Conservation (phyloP, 2,888 invertebrate genomes). For the Hypomecis punctinalis region DNA sequence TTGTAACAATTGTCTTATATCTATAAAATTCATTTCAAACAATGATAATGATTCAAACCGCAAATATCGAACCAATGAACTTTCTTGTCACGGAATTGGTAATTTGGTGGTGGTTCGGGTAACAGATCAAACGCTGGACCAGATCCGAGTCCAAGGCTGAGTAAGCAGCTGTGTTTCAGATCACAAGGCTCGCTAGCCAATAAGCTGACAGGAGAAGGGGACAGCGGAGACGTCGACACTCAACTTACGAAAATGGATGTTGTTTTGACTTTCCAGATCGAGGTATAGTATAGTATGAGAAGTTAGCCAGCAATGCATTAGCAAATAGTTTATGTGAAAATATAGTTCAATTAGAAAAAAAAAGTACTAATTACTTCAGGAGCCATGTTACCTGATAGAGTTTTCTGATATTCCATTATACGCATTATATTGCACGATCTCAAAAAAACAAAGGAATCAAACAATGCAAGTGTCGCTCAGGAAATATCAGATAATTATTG, state of each 20-base stretch:
- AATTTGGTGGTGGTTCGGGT: conserved; percentile 61
- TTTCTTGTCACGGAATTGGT: conserved; percentile 1
- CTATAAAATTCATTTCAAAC: not conserved
- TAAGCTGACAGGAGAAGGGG: conserved; percentile 97
- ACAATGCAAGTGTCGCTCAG: too few species aligned
- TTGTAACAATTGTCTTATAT: too few species aligned
- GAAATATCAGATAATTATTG: too few species aligned
- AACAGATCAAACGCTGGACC: conserved; percentile 81
- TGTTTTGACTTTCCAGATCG: conserved; percentile 97
- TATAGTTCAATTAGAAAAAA: too few species aligned
- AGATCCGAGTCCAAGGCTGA: conserved; percentile 85
- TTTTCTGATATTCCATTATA: too few species aligned
- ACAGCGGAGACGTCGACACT: conserved; percentile 97
- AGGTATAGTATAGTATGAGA: conserved; percentile 85
- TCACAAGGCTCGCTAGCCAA: conserved; percentile 95
- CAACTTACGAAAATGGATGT: conserved; percentile 99
- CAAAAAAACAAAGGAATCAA: too few species aligned
- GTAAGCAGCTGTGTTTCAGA: conserved; percentile 88
- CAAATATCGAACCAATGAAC: not conserved
- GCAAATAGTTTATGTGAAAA: not conserved
- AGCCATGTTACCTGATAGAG: too few species aligned
- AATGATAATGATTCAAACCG: conserved; percentile 7
- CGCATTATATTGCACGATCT: too few species aligned
- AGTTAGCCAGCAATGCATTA: not conserved
- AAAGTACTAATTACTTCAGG: too few species aligned